Evolutionary conservation across 1,140 invertebrate species (phyloP).

Genomic region (Ostrea denselamellosa): DNA sequence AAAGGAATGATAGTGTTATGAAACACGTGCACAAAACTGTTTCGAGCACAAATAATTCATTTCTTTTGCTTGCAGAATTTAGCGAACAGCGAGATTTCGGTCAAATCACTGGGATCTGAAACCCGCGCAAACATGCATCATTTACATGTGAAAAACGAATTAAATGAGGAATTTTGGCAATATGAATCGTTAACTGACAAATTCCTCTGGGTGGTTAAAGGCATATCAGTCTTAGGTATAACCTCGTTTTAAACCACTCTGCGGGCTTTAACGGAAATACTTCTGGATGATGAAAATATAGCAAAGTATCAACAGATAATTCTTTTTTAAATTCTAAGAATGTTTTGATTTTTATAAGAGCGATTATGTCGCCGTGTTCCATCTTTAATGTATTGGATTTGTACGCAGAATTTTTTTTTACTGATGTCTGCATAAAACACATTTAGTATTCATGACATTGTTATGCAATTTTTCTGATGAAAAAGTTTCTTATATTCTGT

Average conservation of each 20-base stretch:
- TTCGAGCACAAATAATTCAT: too few relatives aligned
- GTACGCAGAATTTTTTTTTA: background rate
- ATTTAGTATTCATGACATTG: too few relatives aligned
- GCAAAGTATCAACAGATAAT: background rate
- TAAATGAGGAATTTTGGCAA: constrained; percentile 36
- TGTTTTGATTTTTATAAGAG: background rate
- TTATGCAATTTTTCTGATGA: too few relatives aligned
- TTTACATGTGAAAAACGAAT: constrained; percentile 28
- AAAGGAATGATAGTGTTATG: too few relatives aligned
- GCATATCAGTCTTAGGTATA: background rate
- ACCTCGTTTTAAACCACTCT: background rate
- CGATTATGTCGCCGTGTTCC: background rate
- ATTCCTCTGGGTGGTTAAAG: constrained; percentile 11
- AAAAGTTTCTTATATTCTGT: too few relatives aligned
- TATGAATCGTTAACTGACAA: constrained; percentile 17
- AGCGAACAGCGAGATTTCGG: background rate
- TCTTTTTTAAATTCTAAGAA: background rate
- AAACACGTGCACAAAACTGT: too few relatives aligned
- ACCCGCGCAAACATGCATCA: constrained; percentile 6
- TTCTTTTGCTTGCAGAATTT: background rate
- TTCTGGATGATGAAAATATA: background rate
- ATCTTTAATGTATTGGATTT: background rate
- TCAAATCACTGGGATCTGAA: background rate
- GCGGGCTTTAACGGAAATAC: constrained; percentile 11
- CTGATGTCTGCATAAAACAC: too few relatives aligned